These are phyloP conservation scores for Poeciliopsis turneri DNA, from an alignment of 2,797 vertebrate genomes.

Conservation along the genomic window DNA sequence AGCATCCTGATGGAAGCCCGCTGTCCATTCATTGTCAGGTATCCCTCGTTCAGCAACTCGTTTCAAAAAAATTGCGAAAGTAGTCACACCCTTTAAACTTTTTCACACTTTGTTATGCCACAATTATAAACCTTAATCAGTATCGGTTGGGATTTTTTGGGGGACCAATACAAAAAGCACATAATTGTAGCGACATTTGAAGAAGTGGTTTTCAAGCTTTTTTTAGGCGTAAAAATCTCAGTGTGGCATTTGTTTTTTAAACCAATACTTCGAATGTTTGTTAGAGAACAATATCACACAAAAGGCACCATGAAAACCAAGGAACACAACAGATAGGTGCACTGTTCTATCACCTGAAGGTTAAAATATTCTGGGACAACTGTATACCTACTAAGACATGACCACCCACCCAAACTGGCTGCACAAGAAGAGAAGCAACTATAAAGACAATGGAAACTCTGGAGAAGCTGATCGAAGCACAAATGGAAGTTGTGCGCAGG, in stretches of 20 bases:
- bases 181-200: neutral
- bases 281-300: neutral
- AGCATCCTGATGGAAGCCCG: constrained; percentile 71
- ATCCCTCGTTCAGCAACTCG: neutral
- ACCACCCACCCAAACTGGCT: neutral
- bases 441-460: neutral
- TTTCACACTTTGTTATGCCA: neutral
- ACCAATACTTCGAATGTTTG: neutral
- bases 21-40: constrained; percentile 82
- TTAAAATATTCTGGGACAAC: neutral
- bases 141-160: too few relatives aligned
- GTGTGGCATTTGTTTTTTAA: neutral
- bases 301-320: neutral
- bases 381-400: neutral
- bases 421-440: neutral
- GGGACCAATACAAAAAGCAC: neutral
- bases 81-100: neutral
- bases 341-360: neutral
- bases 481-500: neutral
- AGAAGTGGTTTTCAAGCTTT: neutral
- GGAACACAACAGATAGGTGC: neutral
- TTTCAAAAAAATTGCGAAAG: neutral
- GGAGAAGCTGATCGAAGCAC: neutral
- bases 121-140: neutral
- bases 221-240: neutral